These are phyloP conservation scores for Drosophila lacicola DNA, from an alignment of 2,888 invertebrate genomes.

Conservation along the genomic window DNA sequence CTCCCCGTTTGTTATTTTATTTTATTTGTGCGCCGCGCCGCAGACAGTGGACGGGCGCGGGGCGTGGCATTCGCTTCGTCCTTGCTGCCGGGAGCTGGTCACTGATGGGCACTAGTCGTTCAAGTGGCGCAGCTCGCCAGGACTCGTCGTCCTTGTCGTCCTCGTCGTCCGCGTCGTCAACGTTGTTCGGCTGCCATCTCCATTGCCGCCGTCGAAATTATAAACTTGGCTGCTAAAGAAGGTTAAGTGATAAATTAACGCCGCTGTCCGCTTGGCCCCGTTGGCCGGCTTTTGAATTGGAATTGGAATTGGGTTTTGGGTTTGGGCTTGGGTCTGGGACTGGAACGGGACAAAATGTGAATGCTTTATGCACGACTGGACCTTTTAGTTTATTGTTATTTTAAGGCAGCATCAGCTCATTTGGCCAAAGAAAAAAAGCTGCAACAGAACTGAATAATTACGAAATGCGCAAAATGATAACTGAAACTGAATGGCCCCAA, in stretches of 20 bases:
- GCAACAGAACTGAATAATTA: slow-evolving; percentile 43
- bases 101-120: slow-evolving; percentile 79
- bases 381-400: slow-evolving; percentile 79
- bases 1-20: slow-evolving; percentile 67
- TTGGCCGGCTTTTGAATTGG: slow-evolving; percentile 45
- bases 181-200: slow-evolving; percentile 41
- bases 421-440: slow-evolving; percentile 9
- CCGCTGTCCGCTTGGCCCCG: slow-evolving; percentile 55
- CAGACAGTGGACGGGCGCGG: slow-evolving; percentile 3
- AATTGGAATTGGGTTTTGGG: slow-evolving; percentile 23
- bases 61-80: slow-evolving; percentile 19
- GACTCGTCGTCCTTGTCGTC: slow-evolving; percentile 34
- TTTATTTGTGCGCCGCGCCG: slow-evolving; percentile 51
- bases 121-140: slow-evolving; percentile 61
- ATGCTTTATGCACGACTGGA: slow-evolving; percentile 79
- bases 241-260: slow-evolving; percentile 80
- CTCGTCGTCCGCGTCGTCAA: slow-evolving; percentile 43
- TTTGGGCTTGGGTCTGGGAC: neutral
- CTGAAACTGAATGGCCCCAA: slow-evolving; percentile 24
- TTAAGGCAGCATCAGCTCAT: slow-evolving; percentile 42
- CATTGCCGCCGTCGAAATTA: slow-evolving; percentile 66
- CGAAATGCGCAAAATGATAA: slow-evolving; percentile 38
- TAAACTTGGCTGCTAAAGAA: slow-evolving; percentile 80
- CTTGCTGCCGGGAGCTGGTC: slow-evolving; percentile 27
- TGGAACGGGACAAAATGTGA: slow-evolving; percentile 51